Evolutionary conservation across 2,888 invertebrate species (phyloP).

Genomic region (Brachypalpus laphriformis): DNA sequence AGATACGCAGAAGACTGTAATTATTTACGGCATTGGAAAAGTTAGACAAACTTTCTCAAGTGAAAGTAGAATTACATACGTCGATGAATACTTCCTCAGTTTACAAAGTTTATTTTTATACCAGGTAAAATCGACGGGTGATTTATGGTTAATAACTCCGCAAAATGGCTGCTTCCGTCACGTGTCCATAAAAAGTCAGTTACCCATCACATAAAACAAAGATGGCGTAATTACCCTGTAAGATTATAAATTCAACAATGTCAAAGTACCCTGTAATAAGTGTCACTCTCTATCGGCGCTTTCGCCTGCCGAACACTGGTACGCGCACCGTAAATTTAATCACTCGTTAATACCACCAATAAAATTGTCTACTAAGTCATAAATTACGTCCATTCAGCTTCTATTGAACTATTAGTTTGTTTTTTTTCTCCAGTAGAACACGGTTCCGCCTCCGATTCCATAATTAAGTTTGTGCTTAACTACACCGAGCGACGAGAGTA

Average conservation of each 20-base stretch:
- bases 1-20: too few species aligned
- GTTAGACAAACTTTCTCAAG: too few species aligned
- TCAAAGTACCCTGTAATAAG: not conserved
- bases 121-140: not conserved
- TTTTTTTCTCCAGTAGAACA: slow-evolving; percentile 17
- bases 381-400: slow-evolving; percentile 50
- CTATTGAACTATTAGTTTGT: slow-evolving; percentile 1
- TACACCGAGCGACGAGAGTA: not conserved
- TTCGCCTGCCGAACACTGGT: not conserved
- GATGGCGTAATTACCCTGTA: slow-evolving; percentile 3
- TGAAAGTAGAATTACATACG: not conserved
- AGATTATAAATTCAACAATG: not conserved
- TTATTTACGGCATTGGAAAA: too few species aligned
- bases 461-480: slow-evolving; percentile 36
- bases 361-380: slow-evolving; percentile 54
- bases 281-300: not conserved
- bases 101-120: not conserved
- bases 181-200: slow-evolving; percentile 2
- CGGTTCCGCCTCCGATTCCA: slow-evolving; percentile 60
- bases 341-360: slow-evolving; percentile 49
- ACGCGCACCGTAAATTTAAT: slow-evolving; percentile 45
- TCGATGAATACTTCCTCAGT: too few species aligned
- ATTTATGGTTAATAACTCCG: slow-evolving; percentile 1
- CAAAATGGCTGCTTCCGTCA: not conserved
- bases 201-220: not conserved